Conservation (phyloP, 2,888 invertebrate species). For the Lampropteryx suffumata region DNA sequence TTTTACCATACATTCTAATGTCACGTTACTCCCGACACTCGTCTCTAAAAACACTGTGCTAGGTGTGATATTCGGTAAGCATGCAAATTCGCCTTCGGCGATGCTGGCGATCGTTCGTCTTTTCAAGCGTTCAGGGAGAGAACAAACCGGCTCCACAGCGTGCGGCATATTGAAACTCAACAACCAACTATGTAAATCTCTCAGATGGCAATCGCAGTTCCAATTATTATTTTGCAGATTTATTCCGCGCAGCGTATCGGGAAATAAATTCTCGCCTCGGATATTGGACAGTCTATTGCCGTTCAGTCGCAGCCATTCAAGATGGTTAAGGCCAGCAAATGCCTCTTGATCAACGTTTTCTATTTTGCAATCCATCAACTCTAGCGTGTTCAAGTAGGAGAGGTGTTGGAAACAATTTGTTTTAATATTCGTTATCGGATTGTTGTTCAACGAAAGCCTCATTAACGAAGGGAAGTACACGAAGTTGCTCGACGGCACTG, state of each 20-base stretch:
- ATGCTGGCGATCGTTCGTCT: conserved; percentile 87
- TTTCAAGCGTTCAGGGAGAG: conserved; percentile 86
- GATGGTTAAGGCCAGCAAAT: conserved; percentile 90
- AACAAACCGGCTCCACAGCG: conserved; percentile 90
- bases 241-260: conserved; percentile 90
- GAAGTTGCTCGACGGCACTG: conserved; percentile 91
- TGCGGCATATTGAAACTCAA: conserved; percentile 89
- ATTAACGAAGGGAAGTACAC: conserved; percentile 90
- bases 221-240: conserved; percentile 94
- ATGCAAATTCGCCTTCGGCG: conserved; percentile 88
- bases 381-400: conserved; percentile 89
- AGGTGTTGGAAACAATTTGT: conserved; percentile 89
- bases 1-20: conserved; percentile 90
- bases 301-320: conserved; percentile 93
- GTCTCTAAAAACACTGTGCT: conserved; percentile 90
- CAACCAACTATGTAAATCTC: conserved; percentile 91
- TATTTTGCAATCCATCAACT: conserved; percentile 91
- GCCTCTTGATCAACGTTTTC: conserved; percentile 90
- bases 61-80: conserved; percentile 90
- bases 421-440: conserved; percentile 89
- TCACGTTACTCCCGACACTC: conserved; percentile 91
- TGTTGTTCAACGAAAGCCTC: conserved; percentile 90
- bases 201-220: conserved; percentile 93
- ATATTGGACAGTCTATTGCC: conserved; percentile 90
- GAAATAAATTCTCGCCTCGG: conserved; percentile 87